These are phyloP conservation scores for Amphipyra tragopoginis DNA, from an alignment of 2,888 invertebrate genomes.

Conservation along the genomic window DNA sequence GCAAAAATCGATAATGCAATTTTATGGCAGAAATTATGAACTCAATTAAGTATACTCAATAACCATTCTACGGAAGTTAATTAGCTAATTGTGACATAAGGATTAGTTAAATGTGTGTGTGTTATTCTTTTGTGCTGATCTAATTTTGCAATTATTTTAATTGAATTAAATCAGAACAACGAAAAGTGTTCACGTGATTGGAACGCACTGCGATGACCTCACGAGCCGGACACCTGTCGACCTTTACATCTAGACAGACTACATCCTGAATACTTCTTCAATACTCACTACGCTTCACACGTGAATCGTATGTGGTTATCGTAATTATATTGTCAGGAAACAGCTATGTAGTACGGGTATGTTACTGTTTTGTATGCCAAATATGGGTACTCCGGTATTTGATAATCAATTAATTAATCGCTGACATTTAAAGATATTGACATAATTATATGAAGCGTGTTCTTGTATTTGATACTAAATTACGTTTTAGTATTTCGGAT, in stretches of 20 bases:
- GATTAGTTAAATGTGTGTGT: too few species aligned
- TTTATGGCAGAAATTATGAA: too few species aligned
- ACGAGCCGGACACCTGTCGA: conserved; percentile 77
- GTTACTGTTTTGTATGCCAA: conserved; percentile 8
- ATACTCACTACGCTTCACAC: conserved; percentile 41
- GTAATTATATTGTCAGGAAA: conserved; percentile 49
- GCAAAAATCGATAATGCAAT: too few species aligned
- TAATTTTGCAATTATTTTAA: conserved; percentile 7
- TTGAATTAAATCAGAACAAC: conserved; percentile 47
- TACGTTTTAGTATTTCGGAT: background rate
- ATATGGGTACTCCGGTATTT: conserved; percentile 30
- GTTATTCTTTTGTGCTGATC: conserved; percentile 5
- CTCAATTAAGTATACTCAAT: too few species aligned
- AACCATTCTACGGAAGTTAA: background rate
- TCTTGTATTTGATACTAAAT: background rate
- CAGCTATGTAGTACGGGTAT: conserved; percentile 12
- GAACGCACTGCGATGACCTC: conserved; percentile 75
- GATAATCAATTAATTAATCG: too few species aligned
- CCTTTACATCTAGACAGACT: conserved; percentile 70
- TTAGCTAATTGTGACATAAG: background rate
- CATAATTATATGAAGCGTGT: background rate
- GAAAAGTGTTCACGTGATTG: conserved; percentile 58
- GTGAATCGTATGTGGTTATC: conserved; percentile 41
- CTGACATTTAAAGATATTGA: conserved; percentile 34
- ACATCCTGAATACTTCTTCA: conserved; percentile 73